These are phyloP conservation scores for Brachionus koreanus DNA, from an alignment of 1,140 invertebrate genomes.

Conservation along the genomic window DNA sequence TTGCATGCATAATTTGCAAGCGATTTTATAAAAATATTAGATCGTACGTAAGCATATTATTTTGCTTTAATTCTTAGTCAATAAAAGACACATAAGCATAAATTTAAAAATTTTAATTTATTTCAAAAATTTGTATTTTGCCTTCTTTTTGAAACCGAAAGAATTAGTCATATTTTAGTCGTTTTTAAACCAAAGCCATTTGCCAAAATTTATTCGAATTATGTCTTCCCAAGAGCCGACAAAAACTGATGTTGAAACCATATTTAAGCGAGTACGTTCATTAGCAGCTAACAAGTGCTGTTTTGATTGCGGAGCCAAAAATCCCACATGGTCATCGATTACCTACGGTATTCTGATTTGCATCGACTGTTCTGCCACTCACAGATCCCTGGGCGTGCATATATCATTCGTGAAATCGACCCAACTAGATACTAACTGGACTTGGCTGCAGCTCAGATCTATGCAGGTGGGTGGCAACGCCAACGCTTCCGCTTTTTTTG, in stretches of 20 bases:
- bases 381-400: slow-evolving; percentile 91
- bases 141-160: not conserved
- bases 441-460: slow-evolving; percentile 87
- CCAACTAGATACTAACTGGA: slow-evolving; percentile 97
- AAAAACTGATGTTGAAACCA: slow-evolving; percentile 63
- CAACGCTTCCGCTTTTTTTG: slow-evolving; percentile 92
- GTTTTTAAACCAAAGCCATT: not conserved
- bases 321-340: slow-evolving; percentile 97
- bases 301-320: slow-evolving; percentile 96
- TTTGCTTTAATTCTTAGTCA: not conserved
- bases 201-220: not conserved
- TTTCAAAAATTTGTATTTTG: not conserved
- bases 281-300: slow-evolving; percentile 89
- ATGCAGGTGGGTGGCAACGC: slow-evolving; percentile 99
- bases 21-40: not conserved
- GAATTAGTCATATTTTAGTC: not conserved
- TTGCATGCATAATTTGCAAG: slow-evolving; percentile 24
- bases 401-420: slow-evolving; percentile 92
- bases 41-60: slow-evolving; percentile 32
- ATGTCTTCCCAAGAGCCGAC: slow-evolving; percentile 50
- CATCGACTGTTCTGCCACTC: slow-evolving; percentile 96
- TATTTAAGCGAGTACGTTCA: slow-evolving; percentile 81
- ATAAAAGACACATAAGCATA: slow-evolving; percentile 42
- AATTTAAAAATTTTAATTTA: slow-evolving; percentile 21
- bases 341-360: slow-evolving; percentile 99